Evolutionary conservation across 2,113 vertebrate species (phyloP).

Genomic region (Mastomys natalensis): DNA sequence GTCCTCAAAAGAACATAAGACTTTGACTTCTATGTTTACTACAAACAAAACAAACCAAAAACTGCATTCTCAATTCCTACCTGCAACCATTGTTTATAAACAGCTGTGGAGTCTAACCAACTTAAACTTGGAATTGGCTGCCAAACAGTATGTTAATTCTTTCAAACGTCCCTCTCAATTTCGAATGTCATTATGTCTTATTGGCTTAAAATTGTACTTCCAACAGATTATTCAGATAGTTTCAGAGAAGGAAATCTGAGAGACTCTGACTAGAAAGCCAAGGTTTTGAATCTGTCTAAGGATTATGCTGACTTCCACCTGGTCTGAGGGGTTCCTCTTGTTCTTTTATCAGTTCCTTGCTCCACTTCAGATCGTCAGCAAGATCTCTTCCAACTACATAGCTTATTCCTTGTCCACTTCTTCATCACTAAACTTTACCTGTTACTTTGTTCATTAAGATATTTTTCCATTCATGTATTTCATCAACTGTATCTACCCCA

Average conservation of each 20-base stretch:
- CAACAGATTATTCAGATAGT: neutral
- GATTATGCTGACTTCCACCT: neutral
- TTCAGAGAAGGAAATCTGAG: neutral
- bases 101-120: neutral
- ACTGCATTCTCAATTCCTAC: neutral
- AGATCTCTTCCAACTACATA: neutral
- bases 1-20: neutral
- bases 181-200: neutral
- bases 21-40: slow-evolving; percentile 19
- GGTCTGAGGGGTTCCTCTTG: neutral
- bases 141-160: slow-evolving; percentile 21
- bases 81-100: neutral
- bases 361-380: neutral
- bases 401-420: neutral
- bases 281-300: neutral
- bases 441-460: neutral
- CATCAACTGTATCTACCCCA: neutral
- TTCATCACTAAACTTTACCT: neutral
- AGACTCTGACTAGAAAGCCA: neutral
- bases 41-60: neutral
- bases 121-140: slow-evolving; percentile 51
- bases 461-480: neutral
- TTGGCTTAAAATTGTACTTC: neutral
- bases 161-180: slow-evolving; percentile 55
- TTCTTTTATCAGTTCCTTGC: neutral